Conservation (phyloP, 2,888 invertebrate species). For the Apotomis capreana region DNA sequence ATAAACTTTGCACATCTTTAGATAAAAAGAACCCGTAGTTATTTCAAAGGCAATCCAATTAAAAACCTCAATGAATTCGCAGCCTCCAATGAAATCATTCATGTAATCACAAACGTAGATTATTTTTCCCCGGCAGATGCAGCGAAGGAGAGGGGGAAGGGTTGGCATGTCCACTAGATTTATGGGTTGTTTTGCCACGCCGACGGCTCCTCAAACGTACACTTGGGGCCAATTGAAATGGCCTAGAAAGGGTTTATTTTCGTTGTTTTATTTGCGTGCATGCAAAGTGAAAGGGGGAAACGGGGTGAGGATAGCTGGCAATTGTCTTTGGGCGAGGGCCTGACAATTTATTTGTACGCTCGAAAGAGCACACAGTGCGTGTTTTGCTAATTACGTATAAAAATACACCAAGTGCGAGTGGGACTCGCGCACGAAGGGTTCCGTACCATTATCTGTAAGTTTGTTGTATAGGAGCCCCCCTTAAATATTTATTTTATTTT, state of each 20-base stretch:
- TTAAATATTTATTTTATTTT: too few species aligned
- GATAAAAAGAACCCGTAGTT: too few species aligned
- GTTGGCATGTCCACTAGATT: conserved; percentile 40
- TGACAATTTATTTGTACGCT: too few species aligned
- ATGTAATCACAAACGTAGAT: conserved; percentile 22
- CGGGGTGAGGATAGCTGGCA: background rate
- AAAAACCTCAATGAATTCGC: background rate
- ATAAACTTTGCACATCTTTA: too few species aligned
- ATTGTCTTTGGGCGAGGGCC: too few species aligned
- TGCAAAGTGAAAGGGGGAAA: background rate
- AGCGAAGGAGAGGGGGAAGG: conserved; percentile 22
- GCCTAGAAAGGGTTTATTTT: conserved; percentile 17
- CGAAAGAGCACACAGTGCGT: too few species aligned
- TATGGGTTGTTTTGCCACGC: conserved; percentile 40
- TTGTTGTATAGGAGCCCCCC: too few species aligned
- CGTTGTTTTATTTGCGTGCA: conserved; percentile 6
- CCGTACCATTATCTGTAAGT: too few species aligned
- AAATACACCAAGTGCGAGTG: too few species aligned
- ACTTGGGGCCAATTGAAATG: conserved; percentile 37
- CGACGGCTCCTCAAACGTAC: conserved; percentile 39
- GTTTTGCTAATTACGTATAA: too few species aligned
- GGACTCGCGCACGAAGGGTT: too few species aligned
- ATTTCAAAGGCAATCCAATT: background rate
- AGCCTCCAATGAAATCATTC: conserved; percentile 15
- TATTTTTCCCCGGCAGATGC: conserved; percentile 34